These are phyloP conservation scores for Smutsia temminckii DNA, from an alignment of 2,797 vertebrate genomes.

Conservation along the genomic window DNA sequence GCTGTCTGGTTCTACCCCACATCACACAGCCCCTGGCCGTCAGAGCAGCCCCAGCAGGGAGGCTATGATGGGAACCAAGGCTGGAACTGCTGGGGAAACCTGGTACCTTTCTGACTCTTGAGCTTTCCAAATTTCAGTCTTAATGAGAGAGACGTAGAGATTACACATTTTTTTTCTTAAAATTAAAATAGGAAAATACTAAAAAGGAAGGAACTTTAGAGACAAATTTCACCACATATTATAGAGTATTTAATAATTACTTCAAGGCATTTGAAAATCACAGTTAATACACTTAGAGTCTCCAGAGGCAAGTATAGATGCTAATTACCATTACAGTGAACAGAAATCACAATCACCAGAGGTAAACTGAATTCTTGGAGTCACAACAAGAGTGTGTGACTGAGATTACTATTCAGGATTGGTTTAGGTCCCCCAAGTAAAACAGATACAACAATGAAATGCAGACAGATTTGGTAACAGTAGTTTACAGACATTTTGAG, in stretches of 20 bases:
- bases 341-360: background rate
- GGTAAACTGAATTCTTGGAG: background rate
- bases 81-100: background rate
- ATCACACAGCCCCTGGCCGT: background rate
- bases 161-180: background rate
- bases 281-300: background rate
- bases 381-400: background rate
- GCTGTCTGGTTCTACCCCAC: background rate
- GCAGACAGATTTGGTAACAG: background rate
- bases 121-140: background rate
- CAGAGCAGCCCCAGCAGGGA: background rate
- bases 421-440: background rate
- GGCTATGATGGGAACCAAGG: accelerated
- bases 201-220: background rate
- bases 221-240: background rate
- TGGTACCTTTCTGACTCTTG: background rate
- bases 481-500: background rate
- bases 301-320: background rate
- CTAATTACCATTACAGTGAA: background rate
- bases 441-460: background rate
- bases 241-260: background rate
- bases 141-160: background rate
- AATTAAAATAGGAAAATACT: constrained; percentile 45
- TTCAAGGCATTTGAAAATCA: background rate
- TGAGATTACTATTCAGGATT: background rate